phyloP scores from a whole-genome alignment of 2,797 vertebrate genomes.

The Chiloscyllium punctatum region DNA sequence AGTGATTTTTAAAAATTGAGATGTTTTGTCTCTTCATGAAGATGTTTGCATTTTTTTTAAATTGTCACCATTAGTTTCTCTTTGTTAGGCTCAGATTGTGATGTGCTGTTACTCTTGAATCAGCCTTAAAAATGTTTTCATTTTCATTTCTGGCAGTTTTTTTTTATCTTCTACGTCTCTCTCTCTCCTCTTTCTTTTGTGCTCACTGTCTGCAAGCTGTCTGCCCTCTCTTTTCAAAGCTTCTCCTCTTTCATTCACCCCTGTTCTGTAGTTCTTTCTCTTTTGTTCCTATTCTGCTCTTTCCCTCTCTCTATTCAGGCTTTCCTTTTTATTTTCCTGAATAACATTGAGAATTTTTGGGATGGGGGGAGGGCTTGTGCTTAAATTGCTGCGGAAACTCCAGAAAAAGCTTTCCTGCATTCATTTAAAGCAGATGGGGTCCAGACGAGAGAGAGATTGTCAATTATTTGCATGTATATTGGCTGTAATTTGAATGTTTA shows the following conservation, averaged over 20 bases:
- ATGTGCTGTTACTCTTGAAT: neutral
- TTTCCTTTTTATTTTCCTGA: neutral
- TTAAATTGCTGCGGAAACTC: constrained; percentile 2
- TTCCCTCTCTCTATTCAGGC: constrained; percentile 49
- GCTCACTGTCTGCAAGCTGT: constrained; percentile 52
- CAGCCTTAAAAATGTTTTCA: neutral
- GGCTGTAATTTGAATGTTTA: neutral
- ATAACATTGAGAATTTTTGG: constrained; percentile 1
- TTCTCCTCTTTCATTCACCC: constrained; percentile 29
- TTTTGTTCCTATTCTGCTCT: constrained; percentile 41
- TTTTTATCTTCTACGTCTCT: neutral
- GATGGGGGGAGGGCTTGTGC: neutral
- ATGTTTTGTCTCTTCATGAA: neutral
- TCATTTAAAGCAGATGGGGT: neutral
- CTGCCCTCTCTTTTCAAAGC: constrained; percentile 60
- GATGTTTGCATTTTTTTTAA: neutral
- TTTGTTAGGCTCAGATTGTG: neutral
- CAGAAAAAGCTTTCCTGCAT: neutral
- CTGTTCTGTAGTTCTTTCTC: constrained; percentile 31
- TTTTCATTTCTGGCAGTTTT: neutral
- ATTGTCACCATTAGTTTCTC: neutral
- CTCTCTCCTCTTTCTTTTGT: constrained; percentile 49
- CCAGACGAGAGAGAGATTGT: no score
- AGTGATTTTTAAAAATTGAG: neutral
- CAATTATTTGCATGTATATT: neutral